Percentiles rank a stretch among this genome's conserved stretches.
These are phyloP conservation scores for Arizona elegans DNA, from an alignment of 2,113 vertebrate genomes.

Conservation along the genomic window DNA sequence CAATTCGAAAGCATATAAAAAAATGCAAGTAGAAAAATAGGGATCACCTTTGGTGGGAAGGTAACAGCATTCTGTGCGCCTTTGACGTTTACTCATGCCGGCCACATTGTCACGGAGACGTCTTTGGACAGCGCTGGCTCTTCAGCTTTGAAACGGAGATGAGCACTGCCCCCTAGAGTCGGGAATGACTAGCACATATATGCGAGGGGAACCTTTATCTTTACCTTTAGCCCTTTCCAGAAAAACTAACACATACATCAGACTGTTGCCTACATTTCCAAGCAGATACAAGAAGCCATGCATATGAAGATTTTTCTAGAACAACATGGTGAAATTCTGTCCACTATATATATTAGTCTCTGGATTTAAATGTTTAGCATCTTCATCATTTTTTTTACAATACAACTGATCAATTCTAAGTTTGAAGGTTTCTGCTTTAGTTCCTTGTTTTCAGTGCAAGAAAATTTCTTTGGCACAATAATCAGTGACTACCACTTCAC, in stretches of 20 bases:
- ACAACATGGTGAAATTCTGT: neutral
- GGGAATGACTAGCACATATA: too few relatives aligned
- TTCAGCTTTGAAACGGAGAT: too few relatives aligned
- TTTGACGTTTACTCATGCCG: too few relatives aligned
- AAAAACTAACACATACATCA: neutral
- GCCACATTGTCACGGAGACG: too few relatives aligned
- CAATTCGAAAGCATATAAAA: too few relatives aligned
- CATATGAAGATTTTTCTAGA: neutral
- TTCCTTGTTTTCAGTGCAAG: neutral
- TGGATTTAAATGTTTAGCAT: neutral
- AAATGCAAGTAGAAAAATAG: too few relatives aligned
- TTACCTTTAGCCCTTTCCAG: neutral
- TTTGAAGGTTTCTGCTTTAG: neutral
- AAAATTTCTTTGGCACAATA: neutral
- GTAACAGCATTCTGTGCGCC: too few relatives aligned
- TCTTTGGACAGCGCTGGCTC: too few relatives aligned
- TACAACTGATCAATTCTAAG: neutral
- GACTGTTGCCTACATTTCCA: neutral
- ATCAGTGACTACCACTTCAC: neutral
- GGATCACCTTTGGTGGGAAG: too few relatives aligned
- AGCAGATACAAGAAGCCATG: neutral
- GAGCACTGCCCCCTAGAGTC: too few relatives aligned
- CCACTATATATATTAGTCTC: neutral
- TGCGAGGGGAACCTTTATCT: too few relatives aligned
- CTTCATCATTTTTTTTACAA: neutral